Evolutionary conservation across 2,113 vertebrate genomes (phyloP), one percentile per base, ranked within the genome.

Genomic region (Scatophagus argus): DNA sequence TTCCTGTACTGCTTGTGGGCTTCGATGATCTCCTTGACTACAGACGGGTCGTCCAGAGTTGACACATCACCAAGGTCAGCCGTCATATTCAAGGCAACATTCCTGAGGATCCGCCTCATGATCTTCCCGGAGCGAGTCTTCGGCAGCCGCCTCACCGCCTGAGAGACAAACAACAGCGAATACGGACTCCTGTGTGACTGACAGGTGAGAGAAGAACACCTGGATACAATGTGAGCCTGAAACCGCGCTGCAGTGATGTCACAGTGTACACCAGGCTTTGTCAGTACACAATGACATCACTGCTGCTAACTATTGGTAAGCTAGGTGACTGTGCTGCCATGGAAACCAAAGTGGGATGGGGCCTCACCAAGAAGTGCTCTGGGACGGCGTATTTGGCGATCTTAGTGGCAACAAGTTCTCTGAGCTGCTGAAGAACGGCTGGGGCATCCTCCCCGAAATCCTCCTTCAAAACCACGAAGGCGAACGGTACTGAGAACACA

Each of bases 61-160:
- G 96, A 97, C 65, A 93, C 80, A 32, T 99, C 97, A 12, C 97
- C 97, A 27, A 98, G 91, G 64, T 94, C 92, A 7, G 79, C 70
- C 3, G 81, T 76, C 1, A 91, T 65, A 1, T 91, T 92, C 8
- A 74, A 93, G 70, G 95, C 87, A 5, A 98, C 92, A 90, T 96
- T 97, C 81, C 93, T 95, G 58, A 98, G 93, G 44, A 98, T 94
- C 62, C 97, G 92, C 73, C 97, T 94, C 97, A 98, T 96, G 78
- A 98, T 96, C 88, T 98, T 98, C 52, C 97, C 97, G 0, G 97
- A 98, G 32, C 96, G 95, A 1, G 97, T 98, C 94, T 98, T 98
- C 1, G 97, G 97, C 71, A 98, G 96, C 34, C 96, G 94, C 63
- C 95, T 97, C 46, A 98, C 97, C 73, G 97, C 93, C 97, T 98